Base-by-base conservation (phyloP, 2,113 vertebrate species). In the Cyphomyrus discorhynchus region DNA sequence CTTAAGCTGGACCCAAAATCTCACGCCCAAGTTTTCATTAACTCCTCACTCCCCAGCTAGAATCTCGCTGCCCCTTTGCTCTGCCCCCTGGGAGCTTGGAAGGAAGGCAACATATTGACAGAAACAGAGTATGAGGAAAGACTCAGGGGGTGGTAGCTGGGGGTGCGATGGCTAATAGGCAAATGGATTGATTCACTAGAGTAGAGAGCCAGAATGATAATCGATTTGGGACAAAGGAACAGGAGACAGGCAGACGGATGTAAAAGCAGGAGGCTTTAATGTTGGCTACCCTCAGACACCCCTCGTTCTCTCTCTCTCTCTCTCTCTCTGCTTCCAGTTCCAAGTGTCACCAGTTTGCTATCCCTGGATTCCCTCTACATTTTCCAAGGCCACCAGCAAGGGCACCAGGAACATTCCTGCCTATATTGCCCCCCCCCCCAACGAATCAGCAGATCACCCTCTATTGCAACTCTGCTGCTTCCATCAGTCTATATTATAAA, bases 11-110 rank as follows among this genome's bases (percentile, higher is more conserved):
- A 80, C 19, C 39, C 80, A 77, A 87, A 86, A 77, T 66, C 31
- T 90, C 49, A 88, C 46, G 49, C 89, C 17, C 17, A 88, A 21
- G 77, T 86, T 90, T 74, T 85, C 88, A 87, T 31, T 62, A 87
- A 53, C 83, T 86, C 46, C 49, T 89, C 89, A 17, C n/a, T 62
- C 35, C 88, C 86, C 88, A 88, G 50, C 80, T 45, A 15, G 17
- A 50, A n/a, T 53, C 45, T 42, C 1, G 13, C 46, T 17, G 8
- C 27, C 27, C 35, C 82, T 66, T 49, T 56, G 52, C 49, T 58
- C 53, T 11, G 74, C 46, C 27, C 52, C 7, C 17, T 80, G 31
- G 74, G 35, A 80, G 17, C 6, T 19, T 35, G 74, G 31, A 27
- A 42, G 35, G 74, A 42, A 42, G 35, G 35, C 11, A 15, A 80